Conservation (phyloP, 2,888 invertebrate genomes). For the Leptinotarsa juncta region DNA sequence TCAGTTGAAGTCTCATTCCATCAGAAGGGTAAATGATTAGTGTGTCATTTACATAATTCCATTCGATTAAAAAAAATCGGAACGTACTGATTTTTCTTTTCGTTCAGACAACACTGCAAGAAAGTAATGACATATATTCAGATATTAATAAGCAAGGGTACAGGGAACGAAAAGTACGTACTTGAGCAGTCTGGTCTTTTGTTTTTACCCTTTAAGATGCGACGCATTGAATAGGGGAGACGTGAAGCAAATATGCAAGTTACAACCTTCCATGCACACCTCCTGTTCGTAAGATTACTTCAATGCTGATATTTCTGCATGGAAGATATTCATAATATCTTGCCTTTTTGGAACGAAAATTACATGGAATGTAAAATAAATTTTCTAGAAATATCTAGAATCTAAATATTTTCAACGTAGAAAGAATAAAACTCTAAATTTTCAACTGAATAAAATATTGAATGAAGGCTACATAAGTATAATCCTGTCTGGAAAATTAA, state of each 20-base stretch:
- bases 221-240: slow-evolving; percentile 55
- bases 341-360: no score
- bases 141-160: slow-evolving; percentile 56
- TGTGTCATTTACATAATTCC: no score
- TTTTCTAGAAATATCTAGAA: no score
- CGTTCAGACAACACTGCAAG: slow-evolving; percentile 29
- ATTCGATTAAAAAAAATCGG: background rate
- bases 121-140: slow-evolving; percentile 51
- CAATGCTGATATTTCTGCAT: slow-evolving; percentile 1
- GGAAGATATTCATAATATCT: no score
- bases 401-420: background rate
- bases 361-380: no score
- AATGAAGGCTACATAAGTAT: background rate
- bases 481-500: background rate
- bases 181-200: slow-evolving; percentile 59
- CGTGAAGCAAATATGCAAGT: slow-evolving; percentile 49
- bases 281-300: slow-evolving; percentile 53
- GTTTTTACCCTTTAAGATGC: slow-evolving; percentile 58
- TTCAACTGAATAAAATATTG: background rate
- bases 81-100: background rate
- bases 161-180: slow-evolving; percentile 46
- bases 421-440: background rate
- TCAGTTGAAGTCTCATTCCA: no score
- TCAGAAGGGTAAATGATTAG: no score
- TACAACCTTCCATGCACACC: slow-evolving; percentile 32